phyloP scores from a whole-genome alignment of 2,797 vertebrate species.

The Tachyglossus aculeatus region DNA sequence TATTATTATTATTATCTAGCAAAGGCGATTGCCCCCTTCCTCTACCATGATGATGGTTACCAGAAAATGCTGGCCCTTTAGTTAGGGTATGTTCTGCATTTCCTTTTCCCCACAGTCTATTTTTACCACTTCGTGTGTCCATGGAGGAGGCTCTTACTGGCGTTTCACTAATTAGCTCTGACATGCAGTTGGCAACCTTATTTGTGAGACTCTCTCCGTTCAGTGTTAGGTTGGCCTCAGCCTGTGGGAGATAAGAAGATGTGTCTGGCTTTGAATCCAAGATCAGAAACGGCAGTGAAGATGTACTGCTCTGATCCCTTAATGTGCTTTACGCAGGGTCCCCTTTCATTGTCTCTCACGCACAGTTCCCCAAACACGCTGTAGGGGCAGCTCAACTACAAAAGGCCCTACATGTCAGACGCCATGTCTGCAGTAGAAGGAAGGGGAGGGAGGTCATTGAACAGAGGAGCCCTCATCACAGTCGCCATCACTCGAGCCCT shows the following conservation, averaged over 20 bases:
- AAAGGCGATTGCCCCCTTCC: too few relatives aligned
- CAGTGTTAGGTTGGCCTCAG: conserved; percentile 32
- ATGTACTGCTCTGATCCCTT: conserved; percentile 72
- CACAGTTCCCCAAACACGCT: conserved; percentile 61
- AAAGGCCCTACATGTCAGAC: conserved; percentile 57
- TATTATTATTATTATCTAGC: too few relatives aligned
- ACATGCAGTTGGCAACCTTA: conserved; percentile 1
- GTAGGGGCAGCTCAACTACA: conserved; percentile 64
- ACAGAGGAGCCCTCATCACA: background rate
- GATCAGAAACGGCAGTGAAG: conserved; percentile 67
- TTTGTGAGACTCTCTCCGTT: conserved; percentile 31
- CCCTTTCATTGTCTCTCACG: conserved; percentile 68
- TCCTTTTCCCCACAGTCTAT: background rate
- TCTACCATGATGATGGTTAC: too few relatives aligned
- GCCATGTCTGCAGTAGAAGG: conserved; percentile 10
- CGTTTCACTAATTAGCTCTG: conserved; percentile 19
- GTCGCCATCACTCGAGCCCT: background rate
- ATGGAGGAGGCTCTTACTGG: background rate
- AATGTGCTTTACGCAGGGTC: conserved; percentile 68
- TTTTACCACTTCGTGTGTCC: background rate
- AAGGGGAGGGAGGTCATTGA: too few relatives aligned
- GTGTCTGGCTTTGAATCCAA: conserved; percentile 67
- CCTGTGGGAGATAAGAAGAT: conserved; percentile 56
- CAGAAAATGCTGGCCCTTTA: too few relatives aligned
- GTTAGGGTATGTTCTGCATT: too few relatives aligned